phyloP scores from a whole-genome alignment of 2,888 invertebrate genomes.

The Incurvaria masculella region DNA sequence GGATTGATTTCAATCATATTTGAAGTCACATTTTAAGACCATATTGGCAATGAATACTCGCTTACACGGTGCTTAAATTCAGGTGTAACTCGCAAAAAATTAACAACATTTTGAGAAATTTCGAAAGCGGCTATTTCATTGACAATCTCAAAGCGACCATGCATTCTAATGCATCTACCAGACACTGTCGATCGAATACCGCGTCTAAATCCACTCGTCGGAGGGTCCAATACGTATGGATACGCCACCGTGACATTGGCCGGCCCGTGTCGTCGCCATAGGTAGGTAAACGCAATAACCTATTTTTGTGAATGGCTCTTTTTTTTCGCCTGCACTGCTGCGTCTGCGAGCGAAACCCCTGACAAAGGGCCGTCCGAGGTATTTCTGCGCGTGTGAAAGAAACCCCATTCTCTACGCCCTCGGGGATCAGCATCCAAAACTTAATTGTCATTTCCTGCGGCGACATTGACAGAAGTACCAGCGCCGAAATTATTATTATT shows the following conservation, averaged over 20 bases:
- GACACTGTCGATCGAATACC: background rate
- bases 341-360: constrained; percentile 18
- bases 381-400: constrained; percentile 52
- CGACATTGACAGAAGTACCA: constrained; percentile 16
- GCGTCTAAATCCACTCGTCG: too few relatives aligned
- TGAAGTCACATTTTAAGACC: too few relatives aligned
- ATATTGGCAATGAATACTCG: too few relatives aligned
- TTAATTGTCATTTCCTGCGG: constrained; percentile 58
- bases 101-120: too few relatives aligned
- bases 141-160: background rate
- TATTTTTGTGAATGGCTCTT: constrained; percentile 52
- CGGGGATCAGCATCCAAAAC: constrained; percentile 43
- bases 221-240: too few relatives aligned
- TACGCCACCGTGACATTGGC: too few relatives aligned
- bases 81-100: too few relatives aligned
- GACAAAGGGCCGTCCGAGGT: constrained; percentile 44
- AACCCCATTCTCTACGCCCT: constrained; percentile 39
- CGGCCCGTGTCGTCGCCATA: background rate
- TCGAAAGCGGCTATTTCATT: background rate
- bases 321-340: constrained; percentile 36
- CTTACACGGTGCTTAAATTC: too few relatives aligned
- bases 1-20: too few relatives aligned
- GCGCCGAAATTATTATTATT: background rate
- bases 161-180: too few relatives aligned
- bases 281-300: constrained; percentile 31